Conservation (phyloP, 1,140 invertebrate genomes). For the Achatina immaculata region DNA sequence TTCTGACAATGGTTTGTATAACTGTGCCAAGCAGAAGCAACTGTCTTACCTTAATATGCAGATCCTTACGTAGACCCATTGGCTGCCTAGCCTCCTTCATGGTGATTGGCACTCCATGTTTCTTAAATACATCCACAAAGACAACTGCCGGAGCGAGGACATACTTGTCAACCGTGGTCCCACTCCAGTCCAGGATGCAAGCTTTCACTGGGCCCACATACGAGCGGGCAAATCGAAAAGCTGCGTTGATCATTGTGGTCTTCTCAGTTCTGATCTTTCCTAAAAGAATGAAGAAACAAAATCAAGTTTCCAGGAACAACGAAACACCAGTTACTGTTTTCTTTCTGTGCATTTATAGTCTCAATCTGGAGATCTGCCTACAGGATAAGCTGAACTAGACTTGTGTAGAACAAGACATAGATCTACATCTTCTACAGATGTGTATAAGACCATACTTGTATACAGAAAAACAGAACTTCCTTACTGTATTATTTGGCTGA, state of each 20-base stretch:
- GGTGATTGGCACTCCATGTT: constrained; percentile 63
- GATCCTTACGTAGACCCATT: constrained; percentile 67
- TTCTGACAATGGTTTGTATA: too few relatives aligned
- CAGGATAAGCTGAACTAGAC: too few relatives aligned
- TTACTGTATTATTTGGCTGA: too few relatives aligned
- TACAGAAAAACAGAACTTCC: too few relatives aligned
- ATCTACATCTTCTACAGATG: too few relatives aligned
- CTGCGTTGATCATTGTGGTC: constrained; percentile 6
- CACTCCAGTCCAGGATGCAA: constrained; percentile 67
- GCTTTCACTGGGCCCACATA: constrained; percentile 62
- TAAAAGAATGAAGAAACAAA: not conserved
- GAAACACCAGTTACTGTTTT: too few relatives aligned
- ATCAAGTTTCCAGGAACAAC: too few relatives aligned
- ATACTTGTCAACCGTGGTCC: constrained; percentile 67
- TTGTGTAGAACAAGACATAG: too few relatives aligned
- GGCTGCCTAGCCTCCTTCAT: constrained; percentile 63
- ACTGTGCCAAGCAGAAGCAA: too few relatives aligned
- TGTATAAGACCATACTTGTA: too few relatives aligned
- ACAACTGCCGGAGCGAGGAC: constrained; percentile 64
- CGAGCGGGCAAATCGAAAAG: constrained; percentile 47
- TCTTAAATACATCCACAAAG: constrained; percentile 64
- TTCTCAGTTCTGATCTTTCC: constrained; percentile 27
- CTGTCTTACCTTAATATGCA: constrained; percentile 63
- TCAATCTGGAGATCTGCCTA: too few relatives aligned
- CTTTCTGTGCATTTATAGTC: too few relatives aligned